Conservation (phyloP, 2,113 vertebrate genomes). For the Oxyruncus cristatus region DNA sequence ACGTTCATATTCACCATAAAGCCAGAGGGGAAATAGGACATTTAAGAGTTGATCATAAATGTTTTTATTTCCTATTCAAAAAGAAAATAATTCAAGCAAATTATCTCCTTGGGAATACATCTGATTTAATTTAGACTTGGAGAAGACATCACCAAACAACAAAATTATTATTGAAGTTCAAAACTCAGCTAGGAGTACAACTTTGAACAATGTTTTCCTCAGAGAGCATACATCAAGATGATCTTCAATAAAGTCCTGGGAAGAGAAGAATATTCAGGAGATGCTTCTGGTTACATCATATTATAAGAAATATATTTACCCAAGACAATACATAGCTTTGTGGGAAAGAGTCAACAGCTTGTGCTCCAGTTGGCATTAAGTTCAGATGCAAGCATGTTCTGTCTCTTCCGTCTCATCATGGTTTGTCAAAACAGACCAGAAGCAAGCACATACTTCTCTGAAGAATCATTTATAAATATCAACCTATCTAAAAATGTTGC, state of each 20-base stretch:
- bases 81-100: conserved; percentile 64
- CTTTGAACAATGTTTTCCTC: conserved; percentile 58
- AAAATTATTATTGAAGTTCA: conserved; percentile 63
- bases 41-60: conserved; percentile 68
- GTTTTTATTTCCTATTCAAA: conserved; percentile 70
- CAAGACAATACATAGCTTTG: conserved; percentile 56
- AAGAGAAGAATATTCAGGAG: conserved; percentile 51
- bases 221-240: conserved; percentile 57
- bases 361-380: conserved; percentile 32
- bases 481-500: not conserved
- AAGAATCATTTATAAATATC: not conserved
- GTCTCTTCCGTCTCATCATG: not conserved
- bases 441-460: not conserved
- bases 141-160: conserved; percentile 53
- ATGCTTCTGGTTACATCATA: conserved; percentile 59
- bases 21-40: conserved; percentile 53
- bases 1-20: conserved; percentile 57
- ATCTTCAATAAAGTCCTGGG: conserved; percentile 49
- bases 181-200: conserved; percentile 50
- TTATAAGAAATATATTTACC: conserved; percentile 50
- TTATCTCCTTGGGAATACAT: conserved; percentile 62
- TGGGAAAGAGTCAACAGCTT: conserved; percentile 46
- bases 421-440: conserved; percentile 39
- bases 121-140: conserved; percentile 69
- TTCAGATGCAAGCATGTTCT: conserved; percentile 26